These are phyloP conservation scores for Gnathonemus longibarbis DNA, from an alignment of 2,113 vertebrate species.

Conservation along the genomic window DNA sequence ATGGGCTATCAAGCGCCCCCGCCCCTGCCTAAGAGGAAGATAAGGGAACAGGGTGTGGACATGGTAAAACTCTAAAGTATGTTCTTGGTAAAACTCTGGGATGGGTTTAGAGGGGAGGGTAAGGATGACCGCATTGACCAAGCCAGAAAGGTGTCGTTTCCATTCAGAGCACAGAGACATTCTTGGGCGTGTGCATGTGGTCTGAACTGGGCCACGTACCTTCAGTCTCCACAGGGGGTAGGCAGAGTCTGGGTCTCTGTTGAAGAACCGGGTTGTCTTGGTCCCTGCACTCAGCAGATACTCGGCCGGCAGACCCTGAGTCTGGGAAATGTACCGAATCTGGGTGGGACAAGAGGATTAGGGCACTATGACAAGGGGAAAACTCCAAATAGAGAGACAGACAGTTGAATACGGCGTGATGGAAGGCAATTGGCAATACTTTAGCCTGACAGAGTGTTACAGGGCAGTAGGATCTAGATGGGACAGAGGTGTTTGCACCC, in stretches of 20 bases:
- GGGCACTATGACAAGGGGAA: background rate
- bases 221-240: constrained; percentile 98
- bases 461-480: background rate
- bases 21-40: background rate
- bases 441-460: background rate
- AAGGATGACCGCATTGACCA: background rate
- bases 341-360: constrained; percentile 41
- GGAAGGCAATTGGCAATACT: background rate
- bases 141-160: background rate
- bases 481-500: background rate
- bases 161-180: background rate
- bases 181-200: background rate
- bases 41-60: background rate
- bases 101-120: background rate
- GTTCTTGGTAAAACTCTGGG: background rate
- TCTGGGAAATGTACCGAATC: constrained; percentile 99
- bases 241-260: constrained; percentile 90
- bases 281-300: constrained; percentile 96
- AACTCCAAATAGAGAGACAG: background rate
- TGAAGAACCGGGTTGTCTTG: constrained; percentile 98
- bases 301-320: constrained; percentile 94
- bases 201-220: constrained; percentile 54
- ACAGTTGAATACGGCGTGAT: background rate
- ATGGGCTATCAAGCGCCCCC: background rate
- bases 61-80: background rate